phyloP scores from a whole-genome alignment of 1,140 invertebrate genomes.

The fruit fly (Drosophila melanogaster) region DNA sequence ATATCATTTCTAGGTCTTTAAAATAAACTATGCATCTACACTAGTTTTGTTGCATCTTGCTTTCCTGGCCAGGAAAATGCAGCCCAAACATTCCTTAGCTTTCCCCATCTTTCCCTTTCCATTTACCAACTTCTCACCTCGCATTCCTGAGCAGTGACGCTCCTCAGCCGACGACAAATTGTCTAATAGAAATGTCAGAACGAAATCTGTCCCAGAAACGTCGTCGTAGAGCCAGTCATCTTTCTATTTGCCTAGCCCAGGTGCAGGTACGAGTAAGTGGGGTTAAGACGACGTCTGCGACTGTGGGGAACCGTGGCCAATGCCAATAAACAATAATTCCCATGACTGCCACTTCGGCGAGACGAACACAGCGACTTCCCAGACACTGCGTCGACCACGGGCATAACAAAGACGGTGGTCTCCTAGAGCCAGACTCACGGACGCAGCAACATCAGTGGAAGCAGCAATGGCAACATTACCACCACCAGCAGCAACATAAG shows the following conservation, averaged over 20 bases:
- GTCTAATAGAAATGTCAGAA: conserved; percentile 56
- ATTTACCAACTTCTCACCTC: conserved; percentile 23
- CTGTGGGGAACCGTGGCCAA: conserved; percentile 71
- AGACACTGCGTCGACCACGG: conserved; percentile 67
- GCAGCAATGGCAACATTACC: conserved; percentile 32
- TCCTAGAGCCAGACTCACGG: conserved; percentile 33
- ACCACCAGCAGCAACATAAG: conserved; percentile 7
- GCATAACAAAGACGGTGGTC: conserved; percentile 48
- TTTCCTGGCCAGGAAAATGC: too few species aligned
- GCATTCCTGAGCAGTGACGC: conserved; percentile 23
- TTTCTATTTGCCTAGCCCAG: conserved; percentile 50
- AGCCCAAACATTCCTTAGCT: conserved; percentile 13
- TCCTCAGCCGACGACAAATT: conserved; percentile 23
- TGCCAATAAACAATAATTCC: conserved; percentile 83
- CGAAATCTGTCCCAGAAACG: conserved; percentile 55
- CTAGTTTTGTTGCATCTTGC: too few species aligned
- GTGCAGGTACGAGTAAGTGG: conserved; percentile 13
- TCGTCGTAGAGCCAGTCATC: conserved; percentile 33
- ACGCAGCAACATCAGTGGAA: conserved; percentile 16
- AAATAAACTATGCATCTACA: too few species aligned
- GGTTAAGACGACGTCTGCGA: conserved; percentile 44
- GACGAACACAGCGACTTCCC: conserved; percentile 72
- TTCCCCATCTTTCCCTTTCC: conserved; percentile 4
- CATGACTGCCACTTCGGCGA: conserved; percentile 78
- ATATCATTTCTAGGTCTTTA: not conserved